Base-by-base conservation (phyloP, 2,797 vertebrate genomes). In the Pseudochaenichthys georgianus region DNA sequence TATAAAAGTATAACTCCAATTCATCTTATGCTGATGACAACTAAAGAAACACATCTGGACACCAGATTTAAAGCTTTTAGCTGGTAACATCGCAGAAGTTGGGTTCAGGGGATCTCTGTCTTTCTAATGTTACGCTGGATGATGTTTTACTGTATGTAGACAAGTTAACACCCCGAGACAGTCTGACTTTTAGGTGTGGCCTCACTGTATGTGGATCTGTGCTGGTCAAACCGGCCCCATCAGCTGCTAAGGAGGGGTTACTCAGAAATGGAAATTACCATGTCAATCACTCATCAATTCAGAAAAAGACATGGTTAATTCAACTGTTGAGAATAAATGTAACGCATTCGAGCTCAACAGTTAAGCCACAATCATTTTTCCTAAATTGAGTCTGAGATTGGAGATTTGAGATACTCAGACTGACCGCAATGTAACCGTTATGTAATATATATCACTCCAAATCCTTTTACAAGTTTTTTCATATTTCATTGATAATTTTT, bases 141-240 rank as follows among this genome's bases (percentile, higher is more conserved):
- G 1, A 21, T 71, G 66, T 53, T 42, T 46, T 16, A 28, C 28
- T 28, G 28, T 28, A 21, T 57, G 31, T 3, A 10, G 16, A 70
- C 53, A 46, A 4, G 23, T 48, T 19, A 19, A 75, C 79, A 58
- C 61, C 50, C 15, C 15, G 61, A 69, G 23, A 64, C 50, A 16
- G 34, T 42, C 21, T 12, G 17, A 58, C n/a, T 13, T 43, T 23
- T 5, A 66, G 80, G 84, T 48, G 85, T 81, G 78, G 61, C 62
- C 34, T 10, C 3, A 46, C 55, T 64, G 59, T 51, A 54, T 34
- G 45, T 8, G 12, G 47, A 76, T 43, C 34, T 9, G 11, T 74
- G 70, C 75, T n/a, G 19, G 83, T 84, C 67, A 53, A 82, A 88
- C 82, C 80, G 55, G 72, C 73, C 62, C 59, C 5, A 65, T 64